A percentile compares a stretch with the other conserved stretches of the same genome.
Evolutionary conservation across 2,113 vertebrate genomes (phyloP).

Genomic region (Zootoca vivipara): DNA sequence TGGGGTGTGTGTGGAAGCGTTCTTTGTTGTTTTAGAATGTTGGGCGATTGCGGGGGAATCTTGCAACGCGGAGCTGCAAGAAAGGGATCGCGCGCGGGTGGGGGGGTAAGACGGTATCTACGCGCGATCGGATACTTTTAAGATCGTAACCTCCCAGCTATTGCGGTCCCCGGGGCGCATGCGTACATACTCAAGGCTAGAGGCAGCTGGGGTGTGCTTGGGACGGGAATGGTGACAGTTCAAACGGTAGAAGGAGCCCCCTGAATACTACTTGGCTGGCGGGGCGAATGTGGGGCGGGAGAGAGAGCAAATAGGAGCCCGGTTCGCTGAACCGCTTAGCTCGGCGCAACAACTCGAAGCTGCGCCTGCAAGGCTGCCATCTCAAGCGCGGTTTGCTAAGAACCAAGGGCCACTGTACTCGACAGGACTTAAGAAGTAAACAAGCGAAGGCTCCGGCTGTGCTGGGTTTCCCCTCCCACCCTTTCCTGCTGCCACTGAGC

Average conservation of each 20-base stretch:
- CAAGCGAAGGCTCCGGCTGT: background rate
- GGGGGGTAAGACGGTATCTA: slow-evolving; percentile 31
- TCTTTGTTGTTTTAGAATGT: background rate
- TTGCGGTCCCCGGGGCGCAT: background rate
- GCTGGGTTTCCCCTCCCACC: too few relatives aligned
- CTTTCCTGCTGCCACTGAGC: background rate
- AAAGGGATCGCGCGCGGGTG: background rate
- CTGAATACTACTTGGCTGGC: background rate
- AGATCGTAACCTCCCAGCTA: background rate
- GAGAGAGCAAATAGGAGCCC: background rate
- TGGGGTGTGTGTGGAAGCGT: background rate
- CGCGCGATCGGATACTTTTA: background rate
- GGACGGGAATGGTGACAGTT: background rate
- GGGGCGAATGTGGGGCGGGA: background rate
- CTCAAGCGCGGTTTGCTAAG: background rate
- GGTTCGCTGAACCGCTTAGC: background rate
- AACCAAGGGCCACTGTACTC: background rate
- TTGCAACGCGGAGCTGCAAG: slow-evolving; percentile 25
- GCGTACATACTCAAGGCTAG: background rate
- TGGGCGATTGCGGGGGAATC: too few relatives aligned
- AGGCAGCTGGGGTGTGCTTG: background rate
- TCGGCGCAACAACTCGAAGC: background rate
- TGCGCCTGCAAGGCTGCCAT: background rate
- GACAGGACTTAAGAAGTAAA: background rate
- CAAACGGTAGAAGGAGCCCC: background rate